These are phyloP conservation scores for Encarsia formosa DNA, from an alignment of 2,888 invertebrate species.

Conservation along the genomic window DNA sequence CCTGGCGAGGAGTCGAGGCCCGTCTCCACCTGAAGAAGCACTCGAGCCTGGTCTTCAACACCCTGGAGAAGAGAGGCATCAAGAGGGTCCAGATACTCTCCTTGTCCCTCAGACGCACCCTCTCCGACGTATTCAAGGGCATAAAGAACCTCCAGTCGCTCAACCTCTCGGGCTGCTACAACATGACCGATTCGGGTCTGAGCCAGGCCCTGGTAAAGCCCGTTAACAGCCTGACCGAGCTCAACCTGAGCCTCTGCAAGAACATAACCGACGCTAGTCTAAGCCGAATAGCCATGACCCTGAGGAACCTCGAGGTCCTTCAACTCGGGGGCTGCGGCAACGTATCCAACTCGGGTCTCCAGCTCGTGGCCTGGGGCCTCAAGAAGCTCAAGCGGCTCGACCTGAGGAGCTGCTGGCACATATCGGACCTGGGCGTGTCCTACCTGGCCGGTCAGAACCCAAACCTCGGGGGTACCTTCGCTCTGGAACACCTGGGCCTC, in stretches of 20 bases:
- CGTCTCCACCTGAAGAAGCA: constrained; percentile 81
- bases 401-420: constrained; percentile 87
- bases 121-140: constrained; percentile 80
- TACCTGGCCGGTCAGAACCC: constrained; percentile 75
- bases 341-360: constrained; percentile 82
- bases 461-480: constrained; percentile 64
- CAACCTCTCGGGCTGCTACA: constrained; percentile 90
- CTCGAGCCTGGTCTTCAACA: constrained; percentile 79
- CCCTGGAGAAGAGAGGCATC: constrained; percentile 82
- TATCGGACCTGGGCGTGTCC: constrained; percentile 86
- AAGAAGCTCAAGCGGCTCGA: constrained; percentile 80
- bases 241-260: constrained; percentile 89
- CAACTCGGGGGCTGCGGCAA: constrained; percentile 90
- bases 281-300: constrained; percentile 76
- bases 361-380: constrained; percentile 83
- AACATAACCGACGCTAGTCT: constrained; percentile 91
- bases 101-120: constrained; percentile 62
- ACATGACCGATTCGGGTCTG: constrained; percentile 81
- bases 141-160: constrained; percentile 83
- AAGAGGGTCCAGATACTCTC: constrained; percentile 85
- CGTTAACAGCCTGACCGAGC: constrained; percentile 69
- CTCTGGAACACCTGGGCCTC: constrained; percentile 78
- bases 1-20: constrained; percentile 92
- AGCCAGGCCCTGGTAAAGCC: constrained; percentile 77
- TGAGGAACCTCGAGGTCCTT: constrained; percentile 80